These are phyloP conservation scores for Helostoma temminkii DNA, from an alignment of 2,797 vertebrate genomes.

Conservation along the genomic window DNA sequence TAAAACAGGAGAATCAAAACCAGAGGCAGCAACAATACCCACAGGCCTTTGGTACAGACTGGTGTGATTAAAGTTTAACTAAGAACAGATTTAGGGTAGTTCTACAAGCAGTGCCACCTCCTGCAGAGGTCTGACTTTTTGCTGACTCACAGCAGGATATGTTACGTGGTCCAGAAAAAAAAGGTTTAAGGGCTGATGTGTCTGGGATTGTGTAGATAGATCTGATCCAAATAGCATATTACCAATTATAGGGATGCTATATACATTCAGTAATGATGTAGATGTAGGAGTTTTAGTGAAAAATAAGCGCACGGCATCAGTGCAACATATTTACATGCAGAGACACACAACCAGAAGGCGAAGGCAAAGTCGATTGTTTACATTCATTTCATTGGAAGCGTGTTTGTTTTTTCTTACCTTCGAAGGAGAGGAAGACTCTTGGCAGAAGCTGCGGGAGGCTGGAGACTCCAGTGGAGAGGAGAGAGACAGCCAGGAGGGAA, in stretches of 20 bases:
- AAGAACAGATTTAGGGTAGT: conserved; percentile 54
- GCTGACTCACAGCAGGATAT: conserved; percentile 40
- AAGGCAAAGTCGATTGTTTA: conserved; percentile 11
- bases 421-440: conserved; percentile 84
- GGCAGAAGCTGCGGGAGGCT: conserved; percentile 79
- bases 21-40: conserved; percentile 51
- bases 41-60: conserved; percentile 20
- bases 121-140: conserved; percentile 44
- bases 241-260: background rate
- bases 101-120: conserved; percentile 45
- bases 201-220: conserved; percentile 2
- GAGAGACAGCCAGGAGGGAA: conserved; percentile 64
- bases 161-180: background rate
- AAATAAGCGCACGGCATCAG: conserved; percentile 27
- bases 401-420: conserved; percentile 77
- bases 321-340: conserved; percentile 15
- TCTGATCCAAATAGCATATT: conserved; percentile 1
- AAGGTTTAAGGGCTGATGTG: background rate
- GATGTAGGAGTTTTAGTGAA: no score
- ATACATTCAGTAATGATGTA: conserved; percentile 10
- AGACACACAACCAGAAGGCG: conserved; percentile 8
- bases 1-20: conserved; percentile 66
- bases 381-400: background rate
- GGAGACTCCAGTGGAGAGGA: conserved; percentile 64
- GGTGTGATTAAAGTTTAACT: conserved; percentile 72